Evolutionary conservation across 2,888 invertebrate genomes (phyloP).

Genomic region (Dichetophora obliterata): DNA sequence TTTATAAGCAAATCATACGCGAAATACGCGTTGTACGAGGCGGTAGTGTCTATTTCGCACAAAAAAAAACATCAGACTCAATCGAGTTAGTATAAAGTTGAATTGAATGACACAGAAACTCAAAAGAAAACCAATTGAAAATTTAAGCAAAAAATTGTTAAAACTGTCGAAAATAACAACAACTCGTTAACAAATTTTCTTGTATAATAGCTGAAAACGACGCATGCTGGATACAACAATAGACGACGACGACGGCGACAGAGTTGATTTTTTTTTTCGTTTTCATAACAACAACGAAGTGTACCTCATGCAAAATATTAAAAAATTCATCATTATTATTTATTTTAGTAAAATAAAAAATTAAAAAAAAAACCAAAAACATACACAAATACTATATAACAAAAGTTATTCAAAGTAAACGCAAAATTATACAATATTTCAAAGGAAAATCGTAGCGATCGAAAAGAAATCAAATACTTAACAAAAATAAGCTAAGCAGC

Average conservation of each 20-base stretch:
- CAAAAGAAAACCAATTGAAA: not conserved
- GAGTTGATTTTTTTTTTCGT: not conserved
- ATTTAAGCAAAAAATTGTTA: not conserved
- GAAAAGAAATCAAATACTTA: constrained; percentile 36
- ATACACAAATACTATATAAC: not conserved
- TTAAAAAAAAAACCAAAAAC: not conserved
- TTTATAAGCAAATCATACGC: constrained; percentile 10
- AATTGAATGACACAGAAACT: not conserved
- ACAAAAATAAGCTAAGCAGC: constrained; percentile 21
- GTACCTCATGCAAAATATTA: not conserved
- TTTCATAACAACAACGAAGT: not conserved
- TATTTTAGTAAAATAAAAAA: not conserved
- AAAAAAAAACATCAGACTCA: not conserved
- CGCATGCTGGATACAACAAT: not conserved
- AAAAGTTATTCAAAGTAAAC: constrained; percentile 10
- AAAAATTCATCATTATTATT: not conserved
- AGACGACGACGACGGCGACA: not conserved
- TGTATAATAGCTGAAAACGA: not conserved
- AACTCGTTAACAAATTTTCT: not conserved
- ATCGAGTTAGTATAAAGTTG: not conserved
- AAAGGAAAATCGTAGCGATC: constrained; percentile 21
- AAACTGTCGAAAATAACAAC: not conserved
- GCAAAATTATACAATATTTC: constrained; percentile 28
- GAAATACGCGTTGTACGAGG: constrained; percentile 13
- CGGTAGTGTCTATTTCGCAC: not conserved